Base-by-base conservation (phyloP, 2,113 vertebrate genomes). In the Paedocypris sp. region DNA sequence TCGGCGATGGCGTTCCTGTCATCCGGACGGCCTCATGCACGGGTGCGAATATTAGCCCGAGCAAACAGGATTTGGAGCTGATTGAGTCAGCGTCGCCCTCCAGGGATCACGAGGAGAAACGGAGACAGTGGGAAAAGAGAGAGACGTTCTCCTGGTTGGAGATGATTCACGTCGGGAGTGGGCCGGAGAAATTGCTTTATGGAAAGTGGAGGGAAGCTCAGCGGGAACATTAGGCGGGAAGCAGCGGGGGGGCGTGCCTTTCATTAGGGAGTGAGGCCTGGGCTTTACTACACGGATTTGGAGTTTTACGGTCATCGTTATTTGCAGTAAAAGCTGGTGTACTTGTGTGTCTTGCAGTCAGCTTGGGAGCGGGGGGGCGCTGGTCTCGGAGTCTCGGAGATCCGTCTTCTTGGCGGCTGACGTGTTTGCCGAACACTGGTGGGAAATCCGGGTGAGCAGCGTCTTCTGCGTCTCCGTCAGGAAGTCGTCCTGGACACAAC, bases 121-220 rank as follows among this genome's bases (percentile, higher is more conserved):
- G 57, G 56, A 60, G 52, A 43, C n/a, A n/a, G n/a, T n/a, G 43
- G 31, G 28, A 19, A 43, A 52, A 10, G 46, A 29, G 33, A 65
- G 52, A 49, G 48, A 52, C 43, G 41, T 65, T 49, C 71, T 66
- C 76, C 80, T 70, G 65, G 80, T 80, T 76, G 67, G 53, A 68
- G 79, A 72, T 79, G 77, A 80, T 76, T 79, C 75, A 72, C 65
- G 66, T 76, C 65, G 74, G 69, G 73, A 71, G 76, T 63, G 73
- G 74, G 70, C 66, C 77, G 57, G 67, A 70, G 76, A 80, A 80
- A 80, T 79, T 79, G 76, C 78, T 79, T 81, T 77, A 77, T 77
- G 76, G 75, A 79, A 77, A 77, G 69, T 70, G 71, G 70, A 31
- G 57, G 69, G 71, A 62, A 35, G 49, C 76, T 73, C 70, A 36